phyloP scores from a whole-genome alignment of 2,888 invertebrate species.

The Hyppa rectilinea region DNA sequence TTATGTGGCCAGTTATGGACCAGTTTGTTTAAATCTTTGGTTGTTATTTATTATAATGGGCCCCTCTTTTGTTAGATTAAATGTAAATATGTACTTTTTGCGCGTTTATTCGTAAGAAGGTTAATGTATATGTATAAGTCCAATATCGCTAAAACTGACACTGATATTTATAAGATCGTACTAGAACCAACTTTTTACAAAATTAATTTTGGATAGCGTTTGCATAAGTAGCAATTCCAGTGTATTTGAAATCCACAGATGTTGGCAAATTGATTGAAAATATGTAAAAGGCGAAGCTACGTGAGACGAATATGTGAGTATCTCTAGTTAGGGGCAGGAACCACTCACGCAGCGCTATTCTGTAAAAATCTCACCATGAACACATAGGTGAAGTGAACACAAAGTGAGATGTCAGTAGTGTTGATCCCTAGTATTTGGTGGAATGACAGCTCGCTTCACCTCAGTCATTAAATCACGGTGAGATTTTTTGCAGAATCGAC shows the following conservation, averaged over 20 bases:
- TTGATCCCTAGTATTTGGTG: too few relatives aligned
- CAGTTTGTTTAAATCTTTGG: slow-evolving; percentile 22
- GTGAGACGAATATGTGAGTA: slow-evolving; percentile 13
- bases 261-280: slow-evolving; percentile 17
- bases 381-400: too few relatives aligned
- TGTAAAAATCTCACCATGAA: too few relatives aligned
- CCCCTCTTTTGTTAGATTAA: slow-evolving; percentile 33
- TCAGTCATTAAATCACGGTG: too few relatives aligned
- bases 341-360: too few relatives aligned
- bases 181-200: background rate
- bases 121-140: too few relatives aligned
- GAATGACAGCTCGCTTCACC: too few relatives aligned
- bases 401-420: too few relatives aligned
- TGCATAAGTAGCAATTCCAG: background rate
- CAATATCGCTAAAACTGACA: too few relatives aligned
- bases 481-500: too few relatives aligned
- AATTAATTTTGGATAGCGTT: background rate
- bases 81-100: slow-evolving; percentile 9
- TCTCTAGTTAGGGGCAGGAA: background rate
- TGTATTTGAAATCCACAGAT: slow-evolving; percentile 15
- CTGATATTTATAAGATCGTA: background rate
- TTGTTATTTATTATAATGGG: slow-evolving; percentile 29
- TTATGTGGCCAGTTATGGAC: background rate
- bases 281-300: slow-evolving; percentile 7
- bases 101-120: too few relatives aligned